Conservation (phyloP, 1,140 invertebrate genomes). For the Caenorhabditis inopinata region DNA sequence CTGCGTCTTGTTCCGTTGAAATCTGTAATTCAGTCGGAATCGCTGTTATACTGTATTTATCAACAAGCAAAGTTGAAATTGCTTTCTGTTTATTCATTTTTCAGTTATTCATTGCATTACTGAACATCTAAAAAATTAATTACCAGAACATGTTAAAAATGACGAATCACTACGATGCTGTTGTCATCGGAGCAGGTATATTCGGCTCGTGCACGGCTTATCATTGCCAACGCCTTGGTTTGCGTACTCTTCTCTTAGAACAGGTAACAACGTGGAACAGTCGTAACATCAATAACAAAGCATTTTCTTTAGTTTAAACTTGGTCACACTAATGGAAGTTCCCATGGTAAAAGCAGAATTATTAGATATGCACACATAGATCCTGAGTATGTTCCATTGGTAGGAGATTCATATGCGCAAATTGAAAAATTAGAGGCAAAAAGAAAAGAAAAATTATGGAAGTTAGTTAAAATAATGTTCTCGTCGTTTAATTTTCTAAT, state of each 20-base stretch:
- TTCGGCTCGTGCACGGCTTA: conserved; percentile 44
- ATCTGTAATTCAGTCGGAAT: too few relatives aligned
- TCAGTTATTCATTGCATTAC: not conserved
- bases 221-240: conserved; percentile 24
- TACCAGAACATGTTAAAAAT: not conserved
- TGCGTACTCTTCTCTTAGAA: conserved; percentile 36
- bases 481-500: not conserved
- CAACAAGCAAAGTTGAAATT: too few relatives aligned
- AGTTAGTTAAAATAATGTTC: not conserved
- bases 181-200: conserved; percentile 41
- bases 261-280: too few relatives aligned
- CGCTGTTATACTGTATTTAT: too few relatives aligned
- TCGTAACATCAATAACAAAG: too few relatives aligned
- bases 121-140: too few relatives aligned
- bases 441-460: conserved; percentile 37
- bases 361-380: conserved; percentile 43
- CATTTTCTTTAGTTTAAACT: conserved; percentile 35
- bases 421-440: conserved; percentile 38
- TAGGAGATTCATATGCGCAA: conserved; percentile 36
- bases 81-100: too few relatives aligned
- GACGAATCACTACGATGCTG: conserved; percentile 24
- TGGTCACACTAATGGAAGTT: conserved; percentile 43
- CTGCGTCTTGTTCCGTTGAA: not conserved
- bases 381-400: conserved; percentile 36
- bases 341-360: conserved; percentile 39